phyloP scores from a whole-genome alignment of 2,797 vertebrate species.

The Neomorphus geoffroyi region DNA sequence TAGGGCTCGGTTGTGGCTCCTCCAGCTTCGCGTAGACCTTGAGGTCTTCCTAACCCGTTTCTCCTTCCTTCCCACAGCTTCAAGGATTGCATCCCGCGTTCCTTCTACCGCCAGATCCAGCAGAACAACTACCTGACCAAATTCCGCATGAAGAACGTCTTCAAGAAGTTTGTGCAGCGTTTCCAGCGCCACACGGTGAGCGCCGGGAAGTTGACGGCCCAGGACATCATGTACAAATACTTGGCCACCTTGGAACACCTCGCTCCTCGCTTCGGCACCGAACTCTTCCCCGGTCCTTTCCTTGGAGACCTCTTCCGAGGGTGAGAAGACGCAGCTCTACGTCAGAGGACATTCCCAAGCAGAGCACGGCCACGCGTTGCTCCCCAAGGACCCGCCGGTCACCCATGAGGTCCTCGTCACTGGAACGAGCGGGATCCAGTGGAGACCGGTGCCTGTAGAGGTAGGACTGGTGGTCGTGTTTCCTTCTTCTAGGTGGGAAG shows the following conservation, averaged over 20 bases:
- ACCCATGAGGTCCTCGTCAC: conserved; percentile 84
- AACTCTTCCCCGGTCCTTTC: conserved; percentile 73
- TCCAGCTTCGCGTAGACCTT: rapidly evolving
- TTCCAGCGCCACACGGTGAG: conserved; percentile 86
- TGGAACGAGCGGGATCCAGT: conserved; percentile 84
- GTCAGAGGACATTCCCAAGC: neutral
- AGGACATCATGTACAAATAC: conserved; percentile 90
- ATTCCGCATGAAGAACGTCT: conserved; percentile 83
- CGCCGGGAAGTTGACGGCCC: conserved; percentile 71
- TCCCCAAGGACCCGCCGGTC: neutral
- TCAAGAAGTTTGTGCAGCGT: conserved; percentile 81
- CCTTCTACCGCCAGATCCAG: conserved; percentile 84
- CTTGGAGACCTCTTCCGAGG: conserved; percentile 74
- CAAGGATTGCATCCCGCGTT: conserved; percentile 87
- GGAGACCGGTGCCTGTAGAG: conserved; percentile 71
- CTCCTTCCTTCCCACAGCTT: conserved; percentile 75
- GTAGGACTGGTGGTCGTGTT: neutral
- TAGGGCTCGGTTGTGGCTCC: neutral
- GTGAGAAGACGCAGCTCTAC: conserved; percentile 64
- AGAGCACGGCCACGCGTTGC: neutral
- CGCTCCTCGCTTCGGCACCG: conserved; percentile 80
- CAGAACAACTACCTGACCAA: conserved; percentile 82
- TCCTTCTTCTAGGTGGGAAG: rapidly evolving
- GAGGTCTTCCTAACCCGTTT: neutral
- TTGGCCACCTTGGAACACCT: conserved; percentile 89